A percentile compares a stretch with the other conserved stretches of the same genome.
Conservation (phyloP, 2,888 invertebrate genomes). For the Spodoptera exigua region DNA sequence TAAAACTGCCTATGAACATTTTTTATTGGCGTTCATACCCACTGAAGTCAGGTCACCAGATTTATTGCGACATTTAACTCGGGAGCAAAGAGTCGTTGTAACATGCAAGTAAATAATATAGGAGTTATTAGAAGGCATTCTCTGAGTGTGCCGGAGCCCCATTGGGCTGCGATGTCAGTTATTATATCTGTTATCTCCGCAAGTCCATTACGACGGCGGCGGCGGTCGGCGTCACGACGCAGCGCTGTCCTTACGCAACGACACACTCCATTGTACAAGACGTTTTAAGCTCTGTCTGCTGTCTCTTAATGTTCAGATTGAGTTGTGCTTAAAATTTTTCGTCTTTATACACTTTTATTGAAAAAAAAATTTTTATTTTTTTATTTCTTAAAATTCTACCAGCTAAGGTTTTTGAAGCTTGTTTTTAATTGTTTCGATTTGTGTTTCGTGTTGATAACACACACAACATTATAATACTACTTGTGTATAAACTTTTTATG, state of each 20-base stretch:
- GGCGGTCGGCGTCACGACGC: slow-evolving; percentile 12
- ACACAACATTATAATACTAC: too few species aligned
- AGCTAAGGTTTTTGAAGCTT: too few species aligned
- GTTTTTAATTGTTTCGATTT: too few species aligned
- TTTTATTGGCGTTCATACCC: slow-evolving; percentile 34
- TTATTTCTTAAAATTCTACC: too few species aligned
- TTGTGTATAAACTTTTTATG: too few species aligned
- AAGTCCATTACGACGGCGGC: slow-evolving; percentile 54
- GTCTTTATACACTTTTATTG: too few species aligned
- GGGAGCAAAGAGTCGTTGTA: slow-evolving; percentile 31
- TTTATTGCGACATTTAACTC: slow-evolving; percentile 40
- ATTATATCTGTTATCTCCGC: slow-evolving; percentile 75
- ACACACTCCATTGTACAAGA: slow-evolving; percentile 38
- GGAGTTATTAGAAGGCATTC: slow-evolving; percentile 44
- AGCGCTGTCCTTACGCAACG: slow-evolving; percentile 29
- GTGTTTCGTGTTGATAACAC: too few species aligned
- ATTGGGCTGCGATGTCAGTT: slow-evolving; percentile 68
- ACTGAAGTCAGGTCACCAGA: slow-evolving; percentile 47
- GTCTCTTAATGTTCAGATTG: slow-evolving; percentile 28
- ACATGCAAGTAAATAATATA: slow-evolving; percentile 36
- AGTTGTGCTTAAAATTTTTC: too few species aligned
- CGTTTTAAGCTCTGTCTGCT: slow-evolving; percentile 25
- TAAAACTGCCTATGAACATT: slow-evolving; percentile 22
- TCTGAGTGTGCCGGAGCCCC: slow-evolving; percentile 55
- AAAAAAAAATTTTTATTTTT: too few species aligned